Base-by-base conservation (phyloP, 2,797 vertebrate genomes). In the Labeo calbasu region DNA sequence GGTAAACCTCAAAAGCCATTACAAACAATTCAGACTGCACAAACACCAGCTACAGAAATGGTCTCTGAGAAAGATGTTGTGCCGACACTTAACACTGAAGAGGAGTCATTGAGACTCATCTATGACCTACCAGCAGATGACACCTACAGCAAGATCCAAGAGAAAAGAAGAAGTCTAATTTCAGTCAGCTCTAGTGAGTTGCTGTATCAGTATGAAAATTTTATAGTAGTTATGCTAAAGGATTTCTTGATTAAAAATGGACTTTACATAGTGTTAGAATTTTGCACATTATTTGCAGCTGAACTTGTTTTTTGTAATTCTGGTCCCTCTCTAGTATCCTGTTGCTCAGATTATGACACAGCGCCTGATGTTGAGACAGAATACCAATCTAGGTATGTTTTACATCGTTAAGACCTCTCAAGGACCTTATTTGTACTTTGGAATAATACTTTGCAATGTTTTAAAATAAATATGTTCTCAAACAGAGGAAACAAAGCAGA, bases 301-400 rank as follows among this genome's bases (percentile, higher is more conserved):
- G 7, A 51, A 12, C 13, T 5, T 36, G 65, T 43, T 23, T 51
- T 19, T 28, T 59, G 4, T 46, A 55, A 69, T 19, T 48, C 50
- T 84, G 2, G 68, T 2, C 53, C 61, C 12, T 82, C 89, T 89
- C 43, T 68, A 99, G 98, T 97, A 91, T 98, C 97, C 1, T 95
- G 95, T 90, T 96, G 97, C 63, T 98, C 97, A 0, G 98, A 99
- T 91, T 98, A 99, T 19, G 98, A 99, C 75, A 98, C 97, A 19
- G 97, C 96, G 2, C 97, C 96, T 0, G 98, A 99, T 81, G 92
- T 95, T 17, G 85, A 86, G 51, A 94, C 96, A 0, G 96, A 97
- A 89, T 93, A 95, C 4, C 91, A 93, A 0, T 96, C 95, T 79
- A 88, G 43, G 36, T 59, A 50, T 86, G 21, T 59, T 9, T 73